These are phyloP conservation scores for Sinocyclocheilus rhinocerous DNA, from an alignment of 2,113 vertebrate species.

Conservation along the genomic window DNA sequence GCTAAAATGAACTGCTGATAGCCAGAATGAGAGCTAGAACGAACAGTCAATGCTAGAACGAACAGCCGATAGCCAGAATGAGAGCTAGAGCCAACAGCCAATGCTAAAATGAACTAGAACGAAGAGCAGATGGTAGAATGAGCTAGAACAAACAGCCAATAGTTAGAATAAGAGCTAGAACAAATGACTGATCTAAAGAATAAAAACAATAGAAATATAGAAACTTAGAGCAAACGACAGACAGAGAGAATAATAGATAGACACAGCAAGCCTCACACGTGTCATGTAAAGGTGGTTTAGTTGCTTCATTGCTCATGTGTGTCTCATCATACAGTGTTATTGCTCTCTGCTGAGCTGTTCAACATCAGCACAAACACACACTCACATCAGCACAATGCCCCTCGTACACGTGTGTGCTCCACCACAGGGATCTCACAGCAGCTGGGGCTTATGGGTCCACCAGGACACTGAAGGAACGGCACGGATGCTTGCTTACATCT, in stretches of 20 bases:
- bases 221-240: neutral
- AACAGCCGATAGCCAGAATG: too few relatives aligned
- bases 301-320: constrained; percentile 40
- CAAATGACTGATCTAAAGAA: neutral
- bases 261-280: too few relatives aligned
- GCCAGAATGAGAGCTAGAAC: too few relatives aligned
- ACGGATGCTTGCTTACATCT: neutral
- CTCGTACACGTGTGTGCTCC: constrained; percentile 40
- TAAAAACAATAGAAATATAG: neutral
- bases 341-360: constrained; percentile 73
- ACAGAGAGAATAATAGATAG: neutral
- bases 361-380: constrained; percentile 69
- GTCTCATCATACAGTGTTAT: constrained; percentile 71
- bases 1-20: too few relatives aligned
- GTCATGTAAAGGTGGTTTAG: neutral
- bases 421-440: constrained; percentile 14
- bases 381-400: constrained; percentile 67
- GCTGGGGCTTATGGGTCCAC: constrained; percentile 6
- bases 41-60: too few relatives aligned
- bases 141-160: too few relatives aligned
- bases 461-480: constrained; percentile 9
- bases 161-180: neutral
- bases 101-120: neutral
- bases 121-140: too few relatives aligned
- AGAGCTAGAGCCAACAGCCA: neutral